Conservation (phyloP, 2,888 invertebrate genomes). For the Eupeodes latifasciatus region DNA sequence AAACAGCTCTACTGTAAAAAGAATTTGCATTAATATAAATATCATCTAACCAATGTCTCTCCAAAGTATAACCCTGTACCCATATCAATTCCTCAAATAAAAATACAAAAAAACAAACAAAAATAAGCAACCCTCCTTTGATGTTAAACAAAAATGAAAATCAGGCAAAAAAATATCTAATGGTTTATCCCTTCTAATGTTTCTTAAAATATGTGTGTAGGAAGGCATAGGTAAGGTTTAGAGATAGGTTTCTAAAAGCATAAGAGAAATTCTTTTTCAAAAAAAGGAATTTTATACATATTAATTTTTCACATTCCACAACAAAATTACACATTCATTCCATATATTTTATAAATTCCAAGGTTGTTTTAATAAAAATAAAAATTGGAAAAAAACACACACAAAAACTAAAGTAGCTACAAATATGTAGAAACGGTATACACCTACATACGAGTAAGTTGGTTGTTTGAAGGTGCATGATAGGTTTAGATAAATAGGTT, state of each 20-base stretch:
- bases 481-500: background rate
- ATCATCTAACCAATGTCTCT: slow-evolving; percentile 17
- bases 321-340: slow-evolving; percentile 48
- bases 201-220: slow-evolving; percentile 14
- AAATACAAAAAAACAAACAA: background rate
- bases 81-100: slow-evolving; percentile 22
- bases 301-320: slow-evolving; percentile 53
- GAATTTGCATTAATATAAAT: slow-evolving; percentile 26
- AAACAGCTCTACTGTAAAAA: background rate
- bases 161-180: slow-evolving; percentile 19
- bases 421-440: background rate
- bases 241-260: too few relatives aligned
- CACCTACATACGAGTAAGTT: too few relatives aligned
- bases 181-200: slow-evolving; percentile 31
- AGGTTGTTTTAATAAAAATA: slow-evolving; percentile 17
- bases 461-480: background rate
- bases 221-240: background rate
- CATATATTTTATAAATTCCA: slow-evolving; percentile 43
- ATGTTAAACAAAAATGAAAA: background rate
- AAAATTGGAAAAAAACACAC: background rate
- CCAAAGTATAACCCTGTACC: background rate
- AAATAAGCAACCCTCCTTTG: background rate
- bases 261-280: background rate
- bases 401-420: background rate
- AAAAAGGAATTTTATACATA: slow-evolving; percentile 40